A percentile compares a stretch with the other conserved stretches of the same genome.
Evolutionary conservation across 2,888 invertebrate genomes (phyloP).

Genomic region (Hoplodrina blanda): DNA sequence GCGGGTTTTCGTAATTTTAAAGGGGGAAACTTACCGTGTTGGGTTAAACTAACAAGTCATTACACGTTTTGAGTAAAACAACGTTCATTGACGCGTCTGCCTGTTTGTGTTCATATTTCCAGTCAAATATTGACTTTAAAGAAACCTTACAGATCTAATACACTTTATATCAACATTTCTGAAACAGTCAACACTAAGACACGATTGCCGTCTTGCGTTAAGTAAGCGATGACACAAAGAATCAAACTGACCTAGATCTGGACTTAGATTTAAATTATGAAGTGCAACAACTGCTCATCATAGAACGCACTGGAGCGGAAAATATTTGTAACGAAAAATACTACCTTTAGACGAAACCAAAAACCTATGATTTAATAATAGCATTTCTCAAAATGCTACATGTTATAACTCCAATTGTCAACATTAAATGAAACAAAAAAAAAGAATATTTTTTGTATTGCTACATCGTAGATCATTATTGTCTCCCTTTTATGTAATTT

Average conservation of each 20-base stretch:
- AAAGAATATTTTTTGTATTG: conserved; percentile 19
- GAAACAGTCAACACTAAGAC: neutral
- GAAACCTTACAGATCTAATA: neutral
- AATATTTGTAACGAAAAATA: conserved; percentile 18
- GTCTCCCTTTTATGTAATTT: conserved; percentile 50
- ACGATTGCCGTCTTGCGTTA: neutral
- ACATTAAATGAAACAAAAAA: conserved; percentile 21
- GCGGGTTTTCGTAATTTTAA: conserved; percentile 50
- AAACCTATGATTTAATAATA: neutral
- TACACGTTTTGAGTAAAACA: conserved; percentile 40
- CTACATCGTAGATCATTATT: conserved; percentile 54
- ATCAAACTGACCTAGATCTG: conserved; percentile 10
- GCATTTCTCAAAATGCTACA: conserved; percentile 26
- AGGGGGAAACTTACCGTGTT: conserved; percentile 42
- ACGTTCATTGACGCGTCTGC: conserved; percentile 17
- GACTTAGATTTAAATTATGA: conserved; percentile 11
- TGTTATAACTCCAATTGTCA: conserved; percentile 17
- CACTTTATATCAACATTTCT: neutral
- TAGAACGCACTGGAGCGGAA: conserved; percentile 1
- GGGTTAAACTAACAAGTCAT: conserved; percentile 53
- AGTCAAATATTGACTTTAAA: conserved; percentile 12
- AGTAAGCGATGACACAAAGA: neutral
- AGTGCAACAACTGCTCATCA: conserved; percentile 15
- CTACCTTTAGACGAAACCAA: neutral
- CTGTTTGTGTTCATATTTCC: conserved; percentile 10